Base-by-base conservation (phyloP, 2,888 invertebrate species). In the Lasioglossum zephyrum region DNA sequence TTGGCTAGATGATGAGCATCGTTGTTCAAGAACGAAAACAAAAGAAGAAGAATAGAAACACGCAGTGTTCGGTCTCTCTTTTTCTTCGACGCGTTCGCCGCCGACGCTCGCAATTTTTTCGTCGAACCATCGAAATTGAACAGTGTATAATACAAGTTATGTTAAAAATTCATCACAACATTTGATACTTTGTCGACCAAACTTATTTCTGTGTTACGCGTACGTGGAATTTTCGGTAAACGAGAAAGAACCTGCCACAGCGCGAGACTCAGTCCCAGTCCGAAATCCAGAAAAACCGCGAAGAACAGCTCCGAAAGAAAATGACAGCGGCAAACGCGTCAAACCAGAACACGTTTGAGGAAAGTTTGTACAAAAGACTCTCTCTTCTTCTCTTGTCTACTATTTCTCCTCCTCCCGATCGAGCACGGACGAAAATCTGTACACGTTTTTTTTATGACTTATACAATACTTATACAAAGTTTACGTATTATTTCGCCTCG, bases 371-470 rank as follows among this genome's bases (percentile, higher is more conserved):
- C 87, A 89, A 89, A 88, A 86, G 84, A 72, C 63, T 70, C 70
- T 41, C 36, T 22, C 36, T 70, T 70, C 39, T 70, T 39, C n/a
- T 57, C 57, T 57, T 57, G 75, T 63, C 82, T 74, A 73, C 83
- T 73, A 49, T 41, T 79, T 53, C 70, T 69, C 76, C 53, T 82
- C 81, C 9, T 39, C 69, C 39, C 22, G 22, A 69, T 82, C 82
- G 80, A 88, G 81, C 78, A 85, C 85, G 88, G 88, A 84, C 78
- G 85, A 88, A 87, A 86, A 85, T 85, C 81, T 88, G 88, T 88
- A 88, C 88, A 86, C 75, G 81, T 88, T 85, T 63, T 63, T 39
- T 39, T 39, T 80, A 82, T 39, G 89, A 82, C 82, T 82, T 86
- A 83, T 77, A 88, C 49, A 82, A 85, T 89, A 80, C 82, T 87